Conservation (phyloP, 2,797 vertebrate species). For the Mallotus villosus region DNA sequence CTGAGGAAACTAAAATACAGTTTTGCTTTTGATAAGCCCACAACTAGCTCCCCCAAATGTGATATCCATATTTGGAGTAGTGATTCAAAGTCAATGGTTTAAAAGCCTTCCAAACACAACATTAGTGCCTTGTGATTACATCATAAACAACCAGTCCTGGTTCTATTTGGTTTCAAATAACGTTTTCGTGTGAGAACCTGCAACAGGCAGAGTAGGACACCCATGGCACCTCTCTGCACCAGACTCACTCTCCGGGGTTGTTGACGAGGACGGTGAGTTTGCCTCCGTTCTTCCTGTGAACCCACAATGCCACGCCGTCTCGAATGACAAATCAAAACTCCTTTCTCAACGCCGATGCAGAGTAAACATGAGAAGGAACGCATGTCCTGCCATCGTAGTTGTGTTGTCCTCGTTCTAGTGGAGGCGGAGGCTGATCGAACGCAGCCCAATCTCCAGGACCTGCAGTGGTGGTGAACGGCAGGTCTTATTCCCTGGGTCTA, state of each 20-base stretch:
- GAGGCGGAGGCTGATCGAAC: slow-evolving; percentile 75
- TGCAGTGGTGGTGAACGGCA: slow-evolving; percentile 67
- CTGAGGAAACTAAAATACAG: neutral
- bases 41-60: too few relatives aligned
- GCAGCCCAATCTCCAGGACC: slow-evolving; percentile 75
- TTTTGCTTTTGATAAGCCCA: too few relatives aligned
- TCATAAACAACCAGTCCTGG: neutral
- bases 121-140: too few relatives aligned
- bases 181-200: slow-evolving; percentile 63
- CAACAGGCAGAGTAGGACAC: slow-evolving; percentile 53
- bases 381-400: too few relatives aligned
- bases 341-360: too few relatives aligned
- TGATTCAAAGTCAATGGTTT: too few relatives aligned
- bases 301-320: neutral
- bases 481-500: slow-evolving; percentile 78
- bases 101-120: too few relatives aligned
- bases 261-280: slow-evolving; percentile 70
- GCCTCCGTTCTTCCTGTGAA: neutral
- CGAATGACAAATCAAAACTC: too few relatives aligned
- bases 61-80: too few relatives aligned
- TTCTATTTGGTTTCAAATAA: neutral
- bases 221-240: slow-evolving; percentile 59
- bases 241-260: slow-evolving; percentile 49
- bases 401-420: slow-evolving; percentile 47
- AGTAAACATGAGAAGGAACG: too few relatives aligned